phyloP scores from a whole-genome alignment of 2,113 vertebrate species.

The Gambusia affinis region DNA sequence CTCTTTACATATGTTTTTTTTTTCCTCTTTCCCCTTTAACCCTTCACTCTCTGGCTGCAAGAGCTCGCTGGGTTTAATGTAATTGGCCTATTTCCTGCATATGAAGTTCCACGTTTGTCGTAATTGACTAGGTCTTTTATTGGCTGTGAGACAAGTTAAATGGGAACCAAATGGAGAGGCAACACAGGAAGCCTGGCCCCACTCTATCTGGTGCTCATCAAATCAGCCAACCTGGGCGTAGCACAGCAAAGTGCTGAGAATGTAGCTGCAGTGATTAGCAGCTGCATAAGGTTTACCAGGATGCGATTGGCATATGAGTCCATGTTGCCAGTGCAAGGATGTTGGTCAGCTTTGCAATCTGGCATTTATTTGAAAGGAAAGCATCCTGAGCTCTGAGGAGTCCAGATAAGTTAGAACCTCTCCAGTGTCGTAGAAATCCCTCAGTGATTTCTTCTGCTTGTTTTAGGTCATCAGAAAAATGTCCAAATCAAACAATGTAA shows the following conservation, averaged over 20 bases:
- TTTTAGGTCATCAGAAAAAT: not conserved
- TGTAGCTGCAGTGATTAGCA: conserved; percentile 65
- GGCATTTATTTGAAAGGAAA: conserved; percentile 2
- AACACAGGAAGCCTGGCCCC: conserved; percentile 66
- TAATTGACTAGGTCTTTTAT: conserved; percentile 80
- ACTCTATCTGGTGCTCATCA: conserved; percentile 67
- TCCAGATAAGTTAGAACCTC: conserved; percentile 23
- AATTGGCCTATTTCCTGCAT: conserved; percentile 80
- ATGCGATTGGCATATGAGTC: conserved; percentile 42
- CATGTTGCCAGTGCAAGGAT: conserved; percentile 27
- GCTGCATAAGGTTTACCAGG: conserved; percentile 58
- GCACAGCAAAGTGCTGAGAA: conserved; percentile 58
- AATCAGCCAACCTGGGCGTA: conserved; percentile 58
- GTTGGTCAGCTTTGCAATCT: conserved; percentile 5
- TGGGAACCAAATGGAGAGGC: conserved; percentile 79
- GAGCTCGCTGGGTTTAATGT: conserved; percentile 67
- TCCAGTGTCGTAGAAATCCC: not conserved
- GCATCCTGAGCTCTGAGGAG: conserved; percentile 27
- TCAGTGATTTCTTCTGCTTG: conserved; percentile 1
- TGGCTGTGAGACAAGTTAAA: conserved; percentile 76
- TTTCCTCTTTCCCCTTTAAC: conserved; percentile 33
- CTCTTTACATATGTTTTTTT: conserved; percentile 63
- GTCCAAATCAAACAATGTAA: not conserved
- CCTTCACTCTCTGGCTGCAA: conserved; percentile 46
- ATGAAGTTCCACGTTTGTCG: conserved; percentile 74